A percentile compares a stretch with the other conserved stretches of the same genome.
phyloP scores from a whole-genome alignment of 2,888 invertebrate species.

The Fragum fragum region DNA sequence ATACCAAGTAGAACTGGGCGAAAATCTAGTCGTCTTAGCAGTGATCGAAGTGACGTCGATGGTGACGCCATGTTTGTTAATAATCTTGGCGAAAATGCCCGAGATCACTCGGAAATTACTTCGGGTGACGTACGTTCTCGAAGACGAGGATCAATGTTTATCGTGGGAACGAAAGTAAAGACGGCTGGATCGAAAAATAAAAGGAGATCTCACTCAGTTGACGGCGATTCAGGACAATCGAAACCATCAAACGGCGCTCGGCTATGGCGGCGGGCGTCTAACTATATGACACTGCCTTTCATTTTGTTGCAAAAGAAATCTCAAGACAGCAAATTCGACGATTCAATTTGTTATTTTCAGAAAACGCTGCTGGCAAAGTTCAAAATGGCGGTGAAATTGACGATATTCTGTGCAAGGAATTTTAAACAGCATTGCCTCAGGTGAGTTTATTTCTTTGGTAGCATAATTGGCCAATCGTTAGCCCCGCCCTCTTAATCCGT shows the following conservation, averaged over 20 bases:
- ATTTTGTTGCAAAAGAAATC: conserved; percentile 5
- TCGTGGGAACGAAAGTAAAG: neutral
- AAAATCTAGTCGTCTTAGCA: neutral
- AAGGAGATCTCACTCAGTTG: conserved; percentile 1
- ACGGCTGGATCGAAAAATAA: neutral
- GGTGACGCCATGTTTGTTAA: neutral
- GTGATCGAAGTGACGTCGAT: neutral
- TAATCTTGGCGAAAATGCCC: neutral
- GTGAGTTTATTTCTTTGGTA: conserved; percentile 56
- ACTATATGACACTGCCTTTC: neutral
- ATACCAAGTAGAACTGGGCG: neutral
- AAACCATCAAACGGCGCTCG: neutral
- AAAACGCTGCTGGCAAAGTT: conserved; percentile 70
- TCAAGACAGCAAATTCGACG: neutral
- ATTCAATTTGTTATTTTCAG: conserved; percentile 55
- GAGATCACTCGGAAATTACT: neutral
- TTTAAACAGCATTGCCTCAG: conserved; percentile 73
- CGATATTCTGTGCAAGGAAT: conserved; percentile 72
- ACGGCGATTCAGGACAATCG: neutral
- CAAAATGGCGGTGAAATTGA: conserved; percentile 67
- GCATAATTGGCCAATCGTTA: no score
- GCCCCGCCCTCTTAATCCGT: no score
- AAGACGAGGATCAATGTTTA: conserved; percentile 10
- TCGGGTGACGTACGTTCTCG: neutral
- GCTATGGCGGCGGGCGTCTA: conserved; percentile 11